These are phyloP conservation scores for Eledona agricola DNA, from an alignment of 2,888 invertebrate genomes.

Conservation along the genomic window DNA sequence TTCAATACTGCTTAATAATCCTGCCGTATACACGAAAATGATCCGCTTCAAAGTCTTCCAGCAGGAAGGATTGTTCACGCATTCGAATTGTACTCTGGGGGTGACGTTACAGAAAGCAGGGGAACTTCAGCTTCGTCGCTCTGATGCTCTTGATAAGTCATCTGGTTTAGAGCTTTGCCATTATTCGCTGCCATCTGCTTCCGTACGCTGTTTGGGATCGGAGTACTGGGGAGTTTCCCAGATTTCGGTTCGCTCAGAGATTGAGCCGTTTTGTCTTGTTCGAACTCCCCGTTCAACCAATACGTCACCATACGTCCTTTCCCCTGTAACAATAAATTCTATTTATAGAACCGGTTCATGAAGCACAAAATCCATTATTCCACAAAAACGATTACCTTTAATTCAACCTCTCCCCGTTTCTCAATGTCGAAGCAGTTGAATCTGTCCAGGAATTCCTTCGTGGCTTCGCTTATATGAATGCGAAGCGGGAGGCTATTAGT, in stretches of 20 bases:
- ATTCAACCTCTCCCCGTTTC: conserved; percentile 86
- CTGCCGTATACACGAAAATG: conserved; percentile 29
- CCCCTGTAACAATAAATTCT: conserved; percentile 67
- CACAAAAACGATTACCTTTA: conserved; percentile 76
- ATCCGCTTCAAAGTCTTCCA: conserved; percentile 16
- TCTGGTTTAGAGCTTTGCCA: conserved; percentile 40
- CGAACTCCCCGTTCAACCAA: conserved; percentile 79
- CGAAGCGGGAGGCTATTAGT: conserved; percentile 88
- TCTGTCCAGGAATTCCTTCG: conserved; percentile 84
- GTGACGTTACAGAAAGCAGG: conserved; percentile 51
- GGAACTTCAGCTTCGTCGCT: conserved; percentile 54
- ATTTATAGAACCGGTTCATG: conserved; percentile 8
- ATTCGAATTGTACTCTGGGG: conserved; percentile 47
- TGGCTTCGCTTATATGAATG: conserved; percentile 91
- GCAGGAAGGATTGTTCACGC: conserved; percentile 42
- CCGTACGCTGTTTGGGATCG: conserved; percentile 38
- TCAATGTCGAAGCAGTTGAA: conserved; percentile 86
- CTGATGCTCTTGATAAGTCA: conserved; percentile 31
- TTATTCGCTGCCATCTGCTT: conserved; percentile 42
- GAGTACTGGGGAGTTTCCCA: conserved; percentile 38
- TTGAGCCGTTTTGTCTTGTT: conserved; percentile 53
- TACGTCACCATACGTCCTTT: conserved; percentile 90
- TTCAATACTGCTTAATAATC: conserved; percentile 38
- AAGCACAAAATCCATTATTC: conserved; percentile 14
- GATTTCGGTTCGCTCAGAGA: conserved; percentile 35